Evolutionary conservation across 2,888 invertebrate genomes (phyloP).

Genomic region (Troides aeacus): DNA sequence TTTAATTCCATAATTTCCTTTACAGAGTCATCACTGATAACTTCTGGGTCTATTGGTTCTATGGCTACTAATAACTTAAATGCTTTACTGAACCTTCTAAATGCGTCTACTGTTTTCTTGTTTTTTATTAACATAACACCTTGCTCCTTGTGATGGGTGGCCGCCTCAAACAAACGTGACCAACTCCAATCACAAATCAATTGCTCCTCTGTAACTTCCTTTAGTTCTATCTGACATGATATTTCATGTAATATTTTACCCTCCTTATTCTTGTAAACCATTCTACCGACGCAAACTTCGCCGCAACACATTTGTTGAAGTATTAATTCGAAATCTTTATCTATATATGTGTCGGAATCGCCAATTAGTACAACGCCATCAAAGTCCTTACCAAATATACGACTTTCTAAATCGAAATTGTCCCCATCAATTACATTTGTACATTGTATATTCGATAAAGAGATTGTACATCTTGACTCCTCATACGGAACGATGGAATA

Average conservation of each 20-base stretch:
- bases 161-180: constrained; percentile 72
- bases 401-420: constrained; percentile 57
- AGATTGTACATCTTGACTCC: constrained; percentile 66
- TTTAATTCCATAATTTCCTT: constrained; percentile 79
- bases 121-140: constrained; percentile 84
- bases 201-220: constrained; percentile 67
- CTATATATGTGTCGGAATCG: constrained; percentile 68
- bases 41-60: constrained; percentile 80
- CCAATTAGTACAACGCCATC: constrained; percentile 74
- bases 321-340: constrained; percentile 76
- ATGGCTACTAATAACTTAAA: constrained; percentile 84
- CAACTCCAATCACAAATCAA: constrained; percentile 80
- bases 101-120: constrained; percentile 83
- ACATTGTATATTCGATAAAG: constrained; percentile 54
- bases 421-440: constrained; percentile 47
- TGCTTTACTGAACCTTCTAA: constrained; percentile 85
- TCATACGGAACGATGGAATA: constrained; percentile 66
- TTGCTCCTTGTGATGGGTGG: constrained; percentile 75
- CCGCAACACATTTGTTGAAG: constrained; percentile 76
- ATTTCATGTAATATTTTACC: constrained; percentile 56
- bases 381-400: constrained; percentile 58
- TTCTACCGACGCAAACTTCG: constrained; percentile 64
- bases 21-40: constrained; percentile 69
- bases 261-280: constrained; percentile 56
- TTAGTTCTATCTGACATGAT: constrained; percentile 64